Evolutionary conservation across 2,113 vertebrate species (phyloP), one percentile per base, ranked within the genome.

Genomic region (Benitochromis conjunctus): DNA sequence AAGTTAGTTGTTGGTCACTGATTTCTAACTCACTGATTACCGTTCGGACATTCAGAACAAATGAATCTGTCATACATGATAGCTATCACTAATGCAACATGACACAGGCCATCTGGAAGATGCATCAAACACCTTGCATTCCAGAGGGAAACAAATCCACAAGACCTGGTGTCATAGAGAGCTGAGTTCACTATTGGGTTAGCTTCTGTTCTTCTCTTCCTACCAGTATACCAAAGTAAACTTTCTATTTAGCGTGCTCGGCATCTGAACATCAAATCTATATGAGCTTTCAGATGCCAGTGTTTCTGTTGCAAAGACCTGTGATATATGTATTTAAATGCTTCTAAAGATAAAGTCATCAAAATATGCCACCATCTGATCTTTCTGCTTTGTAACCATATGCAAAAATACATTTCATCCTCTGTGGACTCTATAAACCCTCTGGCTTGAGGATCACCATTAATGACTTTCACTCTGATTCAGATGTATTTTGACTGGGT

Each of bases 391-490:
- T 71, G 60, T 38, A 41, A 76, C 62, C 18, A 54, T 29, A 7
- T 64, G n/a, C 13, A 48, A 57, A 58, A 71, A 53, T 1, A 9
- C 7, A 76, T 14, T 74, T 36, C 21, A 34, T 76, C 46, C 26
- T n/a, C 16, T 34, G 26, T 76, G 24, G 21, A 74, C 43, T 31
- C 53, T 34, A 21, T 12, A 19, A 26, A 80, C 26, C 12, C 48
- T 21, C 86, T 64, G 41, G 12, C 24, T 53, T 51, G 38, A 69
- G 41, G 82, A 81, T 80, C 80, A 86, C 78, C 57, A 83, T 81
- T 82, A 57, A 87, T 81, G 90, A 81, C 56, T 81, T 88, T 85
- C 34, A n/a, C 56, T 71, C 54, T 69, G 36, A 88, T 85, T 38
- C 76, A 79, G 34, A 76, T 86, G 69, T 66, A 48, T 82, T 74